These are phyloP conservation scores for Lasiurus cinereus DNA, from an alignment of 2,113 vertebrate genomes.

Conservation along the genomic window DNA sequence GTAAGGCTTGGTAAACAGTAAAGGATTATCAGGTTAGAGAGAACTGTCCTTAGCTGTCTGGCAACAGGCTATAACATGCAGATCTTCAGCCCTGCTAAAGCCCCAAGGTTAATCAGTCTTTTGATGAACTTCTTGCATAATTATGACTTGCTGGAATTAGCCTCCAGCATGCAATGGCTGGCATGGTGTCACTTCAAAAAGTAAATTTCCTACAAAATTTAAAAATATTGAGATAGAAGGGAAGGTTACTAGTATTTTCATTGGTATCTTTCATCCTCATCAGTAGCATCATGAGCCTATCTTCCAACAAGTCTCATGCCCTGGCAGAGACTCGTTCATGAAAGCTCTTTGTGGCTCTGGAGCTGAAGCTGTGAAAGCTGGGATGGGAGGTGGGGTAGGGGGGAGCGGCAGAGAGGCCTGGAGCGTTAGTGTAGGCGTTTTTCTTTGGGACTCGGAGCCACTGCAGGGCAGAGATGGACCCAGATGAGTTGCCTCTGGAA, in stretches of 20 bases:
- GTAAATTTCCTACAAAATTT: background rate
- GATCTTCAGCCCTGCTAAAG: no score
- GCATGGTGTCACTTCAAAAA: background rate
- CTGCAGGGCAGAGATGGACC: no score
- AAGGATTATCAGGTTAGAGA: no score
- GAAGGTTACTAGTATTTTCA: background rate
- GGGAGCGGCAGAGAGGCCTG: accelerated
- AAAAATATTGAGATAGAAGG: background rate
- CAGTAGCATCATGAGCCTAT: background rate
- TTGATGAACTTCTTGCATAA: no score
- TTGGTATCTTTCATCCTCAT: accelerated
- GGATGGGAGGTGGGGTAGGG: background rate
- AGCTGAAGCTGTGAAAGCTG: background rate
- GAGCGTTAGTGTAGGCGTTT: background rate
- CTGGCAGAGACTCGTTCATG: background rate
- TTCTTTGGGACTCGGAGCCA: background rate
- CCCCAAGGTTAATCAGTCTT: no score
- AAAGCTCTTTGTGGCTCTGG: background rate
- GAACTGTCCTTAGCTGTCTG: no score
- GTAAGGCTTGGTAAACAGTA: no score
- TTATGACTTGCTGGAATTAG: no score
- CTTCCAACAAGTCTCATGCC: background rate
- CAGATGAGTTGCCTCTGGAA: background rate
- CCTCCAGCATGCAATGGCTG: background rate
- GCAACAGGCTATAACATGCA: no score